These are phyloP conservation scores for Ctenoplectra terminalis DNA, from an alignment of 1,140 invertebrate species.

Conservation along the genomic window DNA sequence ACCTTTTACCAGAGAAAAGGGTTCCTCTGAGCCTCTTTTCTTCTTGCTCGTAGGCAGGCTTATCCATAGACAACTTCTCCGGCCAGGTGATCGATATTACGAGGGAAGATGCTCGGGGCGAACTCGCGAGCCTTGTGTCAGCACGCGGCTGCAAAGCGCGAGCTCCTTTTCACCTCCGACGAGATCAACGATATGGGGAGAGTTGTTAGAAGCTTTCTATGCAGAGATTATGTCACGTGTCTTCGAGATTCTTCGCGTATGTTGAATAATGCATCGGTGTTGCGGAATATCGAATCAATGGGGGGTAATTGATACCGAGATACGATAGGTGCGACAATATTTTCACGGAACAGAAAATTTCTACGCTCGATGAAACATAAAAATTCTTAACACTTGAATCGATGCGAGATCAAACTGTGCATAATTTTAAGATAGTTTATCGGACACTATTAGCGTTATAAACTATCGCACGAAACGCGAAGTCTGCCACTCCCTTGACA, in stretches of 20 bases:
- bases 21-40: conserved; percentile 14
- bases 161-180: neutral
- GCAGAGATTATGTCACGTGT: neutral
- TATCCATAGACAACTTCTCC: conserved; percentile 45
- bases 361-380: too few relatives aligned
- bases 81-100: conserved; percentile 52
- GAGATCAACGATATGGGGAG: conserved; percentile 10
- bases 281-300: too few relatives aligned
- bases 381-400: too few relatives aligned
- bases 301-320: too few relatives aligned
- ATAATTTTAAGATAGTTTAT: neutral
- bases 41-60: conserved; percentile 37
- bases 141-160: conserved; percentile 2
- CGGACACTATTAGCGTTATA: too few relatives aligned
- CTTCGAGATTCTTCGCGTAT: neutral
- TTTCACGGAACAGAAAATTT: too few relatives aligned
- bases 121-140: conserved; percentile 21
- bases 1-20: neutral
- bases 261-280: too few relatives aligned
- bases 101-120: neutral
- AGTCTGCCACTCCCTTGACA: neutral
- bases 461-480: neutral
- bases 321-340: too few relatives aligned
- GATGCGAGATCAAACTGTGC: neutral
- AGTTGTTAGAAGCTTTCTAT: neutral